phyloP scores from a whole-genome alignment of 1,140 invertebrate genomes.

The Dolichoris vasculosae region DNA sequence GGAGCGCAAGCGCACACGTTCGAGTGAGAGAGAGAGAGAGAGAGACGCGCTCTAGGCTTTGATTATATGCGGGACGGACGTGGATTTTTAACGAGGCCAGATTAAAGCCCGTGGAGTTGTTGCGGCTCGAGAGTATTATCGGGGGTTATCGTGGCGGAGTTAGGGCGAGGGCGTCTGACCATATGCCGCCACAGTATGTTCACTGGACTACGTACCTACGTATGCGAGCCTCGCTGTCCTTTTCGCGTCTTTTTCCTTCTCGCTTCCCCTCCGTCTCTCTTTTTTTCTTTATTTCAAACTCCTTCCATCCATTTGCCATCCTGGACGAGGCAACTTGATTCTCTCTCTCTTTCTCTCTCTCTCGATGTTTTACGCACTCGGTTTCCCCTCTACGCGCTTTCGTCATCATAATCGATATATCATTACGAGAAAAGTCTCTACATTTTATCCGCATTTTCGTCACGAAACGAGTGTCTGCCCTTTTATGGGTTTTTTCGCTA shows the following conservation, averaged over 20 bases:
- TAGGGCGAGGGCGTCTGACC: conserved; percentile 60
- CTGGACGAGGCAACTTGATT: not conserved
- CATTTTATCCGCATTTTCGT: conserved; percentile 47
- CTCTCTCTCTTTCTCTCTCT: conserved; percentile 12
- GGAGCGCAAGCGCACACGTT: not conserved
- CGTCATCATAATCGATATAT: conserved; percentile 66
- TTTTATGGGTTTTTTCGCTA: conserved; percentile 22
- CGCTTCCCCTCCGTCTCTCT: not conserved
- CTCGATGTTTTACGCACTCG: conserved; percentile 9
- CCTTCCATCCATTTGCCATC: not conserved
- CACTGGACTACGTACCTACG: conserved; percentile 49
- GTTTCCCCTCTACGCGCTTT: conserved; percentile 45
- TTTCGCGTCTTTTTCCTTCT: not conserved
- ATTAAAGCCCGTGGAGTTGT: conserved; percentile 48
- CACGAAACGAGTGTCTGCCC: not conserved
- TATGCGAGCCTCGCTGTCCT: not conserved
- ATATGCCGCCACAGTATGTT: conserved; percentile 70
- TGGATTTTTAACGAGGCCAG: conserved; percentile 50
- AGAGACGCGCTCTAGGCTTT: not conserved
- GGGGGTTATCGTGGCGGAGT: conserved; percentile 61
- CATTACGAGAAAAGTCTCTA: conserved; percentile 43
- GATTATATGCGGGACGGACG: conserved; percentile 36
- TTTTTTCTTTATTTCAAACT: not conserved
- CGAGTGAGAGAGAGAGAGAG: not conserved
- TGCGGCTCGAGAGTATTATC: conserved; percentile 55